Evolutionary conservation across 53 echinoderm and acorn worm genomes (phyloP), one percentile per base, ranked within the genome.

Genomic region (Apostichopus leukothele): DNA sequence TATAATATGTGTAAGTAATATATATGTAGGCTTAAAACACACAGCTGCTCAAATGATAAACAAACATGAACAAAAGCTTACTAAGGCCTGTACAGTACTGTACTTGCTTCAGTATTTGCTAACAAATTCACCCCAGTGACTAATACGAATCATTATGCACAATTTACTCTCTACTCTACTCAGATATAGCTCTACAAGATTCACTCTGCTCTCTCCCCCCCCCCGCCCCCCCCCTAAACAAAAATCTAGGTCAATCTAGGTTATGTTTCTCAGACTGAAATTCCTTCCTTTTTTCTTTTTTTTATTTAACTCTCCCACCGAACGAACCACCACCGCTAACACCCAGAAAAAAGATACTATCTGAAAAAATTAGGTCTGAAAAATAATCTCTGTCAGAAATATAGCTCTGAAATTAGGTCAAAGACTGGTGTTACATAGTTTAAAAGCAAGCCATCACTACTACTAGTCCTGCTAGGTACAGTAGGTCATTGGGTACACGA

Each of bases 291-390:
- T 75, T 75, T 75, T 75, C 25, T 75, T 75, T 13, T 10, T 21
- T 79, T 39, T 39, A 39, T 39, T 39, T 39, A 39, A 39, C 39
- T 39, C 39, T 39, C 3, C 39, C 39, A 39, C 39, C 3, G 39
- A 39, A 39, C 3, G 39, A 39, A 39, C 39, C 39, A 39, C 39
- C 39, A 39, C 14, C 14, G 79, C 50, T 50, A 50, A 53, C 79
- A 79, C 18, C 63, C 79, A 13, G 79, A 52, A 79, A 77, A 79
- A 79, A 52, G 79, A 79, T 79, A 79, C 79, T 79, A 53, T 52
- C n/a, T 9, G 9, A 39, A 39, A 39, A 79, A 79, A 79, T 79
- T 79, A 79, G 79, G 79, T 79, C 79, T 79, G 52, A 79, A 79
- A 39, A 39, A 79, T 53, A 79, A 79, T 79, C 79, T 79, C 51